phyloP scores from a whole-genome alignment of 2,797 vertebrate genomes.

The Rousettus madagascariensis region DNA sequence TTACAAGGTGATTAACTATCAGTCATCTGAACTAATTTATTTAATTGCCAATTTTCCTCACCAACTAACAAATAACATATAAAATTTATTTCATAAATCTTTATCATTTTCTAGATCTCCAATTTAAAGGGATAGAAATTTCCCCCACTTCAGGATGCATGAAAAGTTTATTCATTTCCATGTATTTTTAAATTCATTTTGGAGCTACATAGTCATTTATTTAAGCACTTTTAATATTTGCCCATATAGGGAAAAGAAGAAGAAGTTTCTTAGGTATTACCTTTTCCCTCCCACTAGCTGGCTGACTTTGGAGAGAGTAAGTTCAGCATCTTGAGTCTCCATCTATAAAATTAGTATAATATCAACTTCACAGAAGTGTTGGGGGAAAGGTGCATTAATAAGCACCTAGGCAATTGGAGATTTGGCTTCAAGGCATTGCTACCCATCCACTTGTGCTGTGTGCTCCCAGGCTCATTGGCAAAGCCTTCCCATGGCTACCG shows the following conservation, averaged over 20 bases:
- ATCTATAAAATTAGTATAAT: slow-evolving; percentile 12
- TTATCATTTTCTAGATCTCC: slow-evolving; percentile 7
- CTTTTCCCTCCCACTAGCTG: not conserved
- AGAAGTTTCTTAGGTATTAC: not conserved
- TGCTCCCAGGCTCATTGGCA: not conserved
- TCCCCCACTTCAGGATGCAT: not conserved
- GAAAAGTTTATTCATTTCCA: not conserved
- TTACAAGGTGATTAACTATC: not conserved
- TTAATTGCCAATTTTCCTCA: not conserved
- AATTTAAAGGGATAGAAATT: not conserved
- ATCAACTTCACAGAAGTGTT: not conserved
- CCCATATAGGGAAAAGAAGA: not conserved
- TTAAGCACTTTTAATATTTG: not conserved
- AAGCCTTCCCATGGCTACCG: not conserved
- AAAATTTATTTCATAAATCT: not conserved
- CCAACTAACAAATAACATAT: not conserved
- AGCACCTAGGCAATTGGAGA: not conserved
- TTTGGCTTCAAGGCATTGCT: not conserved
- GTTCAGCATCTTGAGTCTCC: not conserved
- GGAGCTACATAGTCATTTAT: not conserved
- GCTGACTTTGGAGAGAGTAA: not conserved
- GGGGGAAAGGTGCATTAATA: not conserved
- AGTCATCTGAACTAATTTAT: not conserved
- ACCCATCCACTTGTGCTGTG: not conserved
- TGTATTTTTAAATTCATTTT: slow-evolving; percentile 45